Evolutionary conservation across 2,113 vertebrate species (phyloP).

Genomic region (Melanotaenia duboulayi): DNA sequence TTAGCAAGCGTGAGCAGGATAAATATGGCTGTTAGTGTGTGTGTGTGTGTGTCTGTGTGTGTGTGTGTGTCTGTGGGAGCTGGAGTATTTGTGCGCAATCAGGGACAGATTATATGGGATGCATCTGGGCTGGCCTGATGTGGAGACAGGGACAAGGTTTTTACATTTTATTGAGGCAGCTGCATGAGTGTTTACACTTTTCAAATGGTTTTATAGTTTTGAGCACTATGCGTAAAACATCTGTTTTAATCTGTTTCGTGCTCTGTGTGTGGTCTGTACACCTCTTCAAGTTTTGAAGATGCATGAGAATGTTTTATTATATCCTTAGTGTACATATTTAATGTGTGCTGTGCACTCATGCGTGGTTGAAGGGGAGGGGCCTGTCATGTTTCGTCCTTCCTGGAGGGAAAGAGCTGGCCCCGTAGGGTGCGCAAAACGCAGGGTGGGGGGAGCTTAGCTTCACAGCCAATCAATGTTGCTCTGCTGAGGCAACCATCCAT

Average conservation of each 20-base stretch:
- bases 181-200: constrained; percentile 12
- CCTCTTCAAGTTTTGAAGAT: constrained; percentile 3
- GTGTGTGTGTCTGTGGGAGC: constrained; percentile 15
- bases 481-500: constrained; percentile 66
- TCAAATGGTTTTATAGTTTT: constrained; percentile 7
- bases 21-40: constrained; percentile 59
- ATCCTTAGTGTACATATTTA: constrained; percentile 39
- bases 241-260: constrained; percentile 1
- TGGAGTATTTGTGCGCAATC: constrained; percentile 55
- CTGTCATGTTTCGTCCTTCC: constrained; percentile 58
- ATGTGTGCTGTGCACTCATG: constrained; percentile 12
- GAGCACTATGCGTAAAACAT: constrained; percentile 2
- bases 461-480: constrained; percentile 69
- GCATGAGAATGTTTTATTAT: constrained; percentile 7
- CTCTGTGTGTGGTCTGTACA: background rate
- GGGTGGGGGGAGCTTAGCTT: constrained; percentile 41
- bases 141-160: constrained; percentile 21
- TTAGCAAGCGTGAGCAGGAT: constrained; percentile 62
- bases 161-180: constrained; percentile 23
- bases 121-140: constrained; percentile 63
- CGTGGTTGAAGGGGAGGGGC: constrained; percentile 33
- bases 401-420: constrained; percentile 52
- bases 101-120: constrained; percentile 66
- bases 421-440: constrained; percentile 31
- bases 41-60: constrained; percentile 21